These are phyloP conservation scores for Gymnopithys bicolor DNA, from an alignment of 2,797 vertebrate genomes.

Conservation along the genomic window DNA sequence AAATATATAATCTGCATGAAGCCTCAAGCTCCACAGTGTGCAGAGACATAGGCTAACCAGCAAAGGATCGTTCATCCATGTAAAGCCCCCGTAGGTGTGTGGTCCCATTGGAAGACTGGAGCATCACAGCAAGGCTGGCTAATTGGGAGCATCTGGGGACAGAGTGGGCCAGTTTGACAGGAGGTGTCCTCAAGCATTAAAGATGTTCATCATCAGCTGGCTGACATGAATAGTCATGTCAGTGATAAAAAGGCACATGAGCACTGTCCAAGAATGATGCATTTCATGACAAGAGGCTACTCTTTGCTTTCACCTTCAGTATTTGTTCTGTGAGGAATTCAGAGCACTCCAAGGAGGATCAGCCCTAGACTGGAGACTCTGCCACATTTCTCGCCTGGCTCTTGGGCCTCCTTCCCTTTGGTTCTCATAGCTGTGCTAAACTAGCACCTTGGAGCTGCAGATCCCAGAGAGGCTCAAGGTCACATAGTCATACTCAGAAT, in stretches of 20 bases:
- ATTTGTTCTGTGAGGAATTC: not conserved
- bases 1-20: not conserved
- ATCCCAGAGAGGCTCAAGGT: not conserved
- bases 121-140: not conserved
- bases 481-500: not conserved
- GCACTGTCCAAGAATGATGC: not conserved
- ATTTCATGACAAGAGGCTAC: not conserved
- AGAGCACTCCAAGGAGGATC: not conserved
- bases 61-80: not conserved
- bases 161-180: not conserved
- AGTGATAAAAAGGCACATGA: not conserved
- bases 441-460: not conserved
- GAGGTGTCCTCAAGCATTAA: not conserved
- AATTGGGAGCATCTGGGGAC: not conserved
- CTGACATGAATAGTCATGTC: not conserved
- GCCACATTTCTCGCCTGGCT: not conserved
- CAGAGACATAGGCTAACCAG: not conserved
- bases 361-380: not conserved
- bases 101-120: not conserved
- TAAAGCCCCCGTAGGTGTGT: not conserved
- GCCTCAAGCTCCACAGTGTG: not conserved
- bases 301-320: not conserved
- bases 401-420: not conserved
- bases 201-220: not conserved
- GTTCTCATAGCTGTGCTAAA: not conserved